Percentiles rank a stretch among this genome's conserved stretches.
phyloP scores from a whole-genome alignment of 2,888 invertebrate genomes.

The Homarus gammarus region DNA sequence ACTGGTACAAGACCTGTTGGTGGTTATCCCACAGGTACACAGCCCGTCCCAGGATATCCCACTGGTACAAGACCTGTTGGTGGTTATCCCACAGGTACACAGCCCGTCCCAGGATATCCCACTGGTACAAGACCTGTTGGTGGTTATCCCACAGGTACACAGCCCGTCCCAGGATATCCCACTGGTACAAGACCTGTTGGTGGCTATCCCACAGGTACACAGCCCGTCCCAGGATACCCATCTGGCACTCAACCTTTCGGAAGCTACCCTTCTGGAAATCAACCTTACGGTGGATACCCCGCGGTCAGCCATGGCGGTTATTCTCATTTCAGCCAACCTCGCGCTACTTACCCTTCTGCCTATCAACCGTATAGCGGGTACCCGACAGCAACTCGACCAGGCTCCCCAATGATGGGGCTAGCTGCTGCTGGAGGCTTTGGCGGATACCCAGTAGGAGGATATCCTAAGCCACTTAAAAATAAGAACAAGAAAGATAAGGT shows the following conservation, averaged over 20 bases:
- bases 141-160: slow-evolving; percentile 23
- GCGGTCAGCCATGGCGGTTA: not conserved
- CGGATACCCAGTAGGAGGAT: slow-evolving; percentile 63
- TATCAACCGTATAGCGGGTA: slow-evolving; percentile 27
- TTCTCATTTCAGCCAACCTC: not conserved
- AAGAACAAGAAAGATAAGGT: slow-evolving; percentile 66
- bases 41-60: slow-evolving; percentile 34
- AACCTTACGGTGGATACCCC: not conserved
- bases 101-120: slow-evolving; percentile 41
- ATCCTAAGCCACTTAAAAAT: slow-evolving; percentile 56
- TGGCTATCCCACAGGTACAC: slow-evolving; percentile 7
- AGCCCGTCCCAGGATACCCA: slow-evolving; percentile 41
- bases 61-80: slow-evolving; percentile 39
- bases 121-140: slow-evolving; percentile 10
- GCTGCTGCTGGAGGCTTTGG: slow-evolving; percentile 35
- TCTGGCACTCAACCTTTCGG: slow-evolving; percentile 30
- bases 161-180: not conserved
- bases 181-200: not conserved
- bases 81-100: slow-evolving; percentile 48
- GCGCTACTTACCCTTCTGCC: not conserved
- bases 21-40: slow-evolving; percentile 48
- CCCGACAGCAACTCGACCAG: not conserved
- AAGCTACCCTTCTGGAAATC: slow-evolving; percentile 20
- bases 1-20: slow-evolving; percentile 18
- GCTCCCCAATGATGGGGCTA: not conserved